Conservation (phyloP, 1,140 invertebrate genomes). For the Ridgeia piscesae region DNA sequence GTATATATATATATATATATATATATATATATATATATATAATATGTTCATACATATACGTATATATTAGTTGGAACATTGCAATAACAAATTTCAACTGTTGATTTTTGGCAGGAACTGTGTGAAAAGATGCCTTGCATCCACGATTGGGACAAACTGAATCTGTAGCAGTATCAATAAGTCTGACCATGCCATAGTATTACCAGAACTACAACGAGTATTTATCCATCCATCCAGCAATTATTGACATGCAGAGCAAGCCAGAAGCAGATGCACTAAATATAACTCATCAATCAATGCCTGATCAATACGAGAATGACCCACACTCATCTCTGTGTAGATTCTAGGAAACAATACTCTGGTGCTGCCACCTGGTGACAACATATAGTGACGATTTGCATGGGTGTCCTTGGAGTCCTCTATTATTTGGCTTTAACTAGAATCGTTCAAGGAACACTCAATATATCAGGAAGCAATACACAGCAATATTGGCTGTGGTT, state of each 20-base stretch:
- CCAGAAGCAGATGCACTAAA: not conserved
- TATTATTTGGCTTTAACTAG: not conserved
- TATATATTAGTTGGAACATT: no score
- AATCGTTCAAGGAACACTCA: not conserved
- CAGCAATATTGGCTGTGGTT: not conserved
- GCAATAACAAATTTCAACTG: not conserved
- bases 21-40: no score
- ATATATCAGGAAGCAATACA: not conserved
- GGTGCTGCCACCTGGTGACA: not conserved
- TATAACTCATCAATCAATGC: not conserved
- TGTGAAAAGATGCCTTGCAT: not conserved
- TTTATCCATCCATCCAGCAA: not conserved
- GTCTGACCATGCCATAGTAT: not conserved
- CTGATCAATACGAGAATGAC: not conserved
- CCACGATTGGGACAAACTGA: conserved; percentile 14
- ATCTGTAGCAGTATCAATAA: not conserved
- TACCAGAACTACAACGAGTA: not conserved
- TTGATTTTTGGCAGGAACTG: conserved; percentile 28
- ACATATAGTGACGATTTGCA: not conserved
- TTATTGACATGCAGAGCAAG: not conserved
- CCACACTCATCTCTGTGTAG: not conserved
- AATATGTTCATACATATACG: no score
- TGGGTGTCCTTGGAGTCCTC: not conserved
- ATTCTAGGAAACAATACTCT: not conserved
- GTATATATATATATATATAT: no score